phyloP scores from a whole-genome alignment of 1,140 invertebrate genomes.

The Frieseomelitta varia region DNA sequence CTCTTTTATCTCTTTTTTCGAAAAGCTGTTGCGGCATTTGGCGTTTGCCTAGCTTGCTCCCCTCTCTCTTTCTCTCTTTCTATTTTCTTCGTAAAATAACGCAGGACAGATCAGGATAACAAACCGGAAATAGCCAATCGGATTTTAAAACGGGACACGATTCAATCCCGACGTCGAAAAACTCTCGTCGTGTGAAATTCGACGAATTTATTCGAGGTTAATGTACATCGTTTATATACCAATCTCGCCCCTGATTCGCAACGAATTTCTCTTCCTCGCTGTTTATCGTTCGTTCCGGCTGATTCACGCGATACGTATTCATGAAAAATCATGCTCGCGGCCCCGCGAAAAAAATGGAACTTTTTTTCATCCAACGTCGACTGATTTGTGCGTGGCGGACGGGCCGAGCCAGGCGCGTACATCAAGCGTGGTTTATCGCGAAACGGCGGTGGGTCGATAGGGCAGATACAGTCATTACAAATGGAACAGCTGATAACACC shows the following conservation, averaged over 20 bases:
- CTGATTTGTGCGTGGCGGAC: background rate
- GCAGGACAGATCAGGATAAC: background rate
- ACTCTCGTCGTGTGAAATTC: background rate
- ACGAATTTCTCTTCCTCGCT: background rate
- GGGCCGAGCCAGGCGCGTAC: background rate
- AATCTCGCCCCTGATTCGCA: background rate
- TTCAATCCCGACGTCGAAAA: background rate
- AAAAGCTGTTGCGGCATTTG: background rate
- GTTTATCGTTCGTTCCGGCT: too few species aligned
- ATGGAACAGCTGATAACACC: conserved; percentile 47
- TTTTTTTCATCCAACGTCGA: background rate
- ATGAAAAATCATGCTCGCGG: background rate
- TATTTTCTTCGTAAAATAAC: background rate
- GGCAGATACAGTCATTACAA: conserved; percentile 36
- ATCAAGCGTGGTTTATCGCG: conserved; percentile 35
- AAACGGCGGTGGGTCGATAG: conserved; percentile 30
- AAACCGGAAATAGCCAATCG: background rate
- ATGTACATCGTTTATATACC: background rate
- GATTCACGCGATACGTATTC: background rate
- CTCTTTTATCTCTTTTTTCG: background rate
- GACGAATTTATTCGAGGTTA: background rate
- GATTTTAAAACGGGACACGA: background rate
- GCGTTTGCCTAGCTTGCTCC: background rate
- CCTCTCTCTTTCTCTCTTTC: background rate
- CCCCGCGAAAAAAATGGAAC: background rate